phyloP scores from a whole-genome alignment of 2,113 vertebrate genomes.

The Daubentonia madagascariensis region DNA sequence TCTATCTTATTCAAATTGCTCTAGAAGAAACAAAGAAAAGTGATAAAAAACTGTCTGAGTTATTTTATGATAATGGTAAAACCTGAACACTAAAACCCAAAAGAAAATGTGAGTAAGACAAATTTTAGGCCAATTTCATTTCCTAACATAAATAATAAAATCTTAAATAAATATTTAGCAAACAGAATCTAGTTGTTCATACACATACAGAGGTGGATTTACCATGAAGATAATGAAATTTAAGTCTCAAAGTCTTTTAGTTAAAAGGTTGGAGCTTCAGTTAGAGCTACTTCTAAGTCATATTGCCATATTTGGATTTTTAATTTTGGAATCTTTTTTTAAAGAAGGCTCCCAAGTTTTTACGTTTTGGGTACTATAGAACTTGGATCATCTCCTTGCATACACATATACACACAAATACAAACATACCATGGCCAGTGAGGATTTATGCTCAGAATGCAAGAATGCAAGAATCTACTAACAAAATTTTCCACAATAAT shows the following conservation, averaged over 20 bases:
- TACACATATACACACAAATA: not conserved
- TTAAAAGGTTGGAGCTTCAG: not conserved
- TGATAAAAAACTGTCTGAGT: not conserved
- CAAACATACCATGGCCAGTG: not conserved
- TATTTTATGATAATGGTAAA: not conserved
- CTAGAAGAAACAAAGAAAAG: not conserved
- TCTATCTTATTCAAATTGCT: not conserved
- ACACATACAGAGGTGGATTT: not conserved
- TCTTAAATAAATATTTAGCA: not conserved
- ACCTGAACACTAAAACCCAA: not conserved
- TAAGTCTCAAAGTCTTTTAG: not conserved
- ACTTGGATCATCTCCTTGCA: not conserved
- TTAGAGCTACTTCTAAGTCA: not conserved
- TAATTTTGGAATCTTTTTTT: not conserved
- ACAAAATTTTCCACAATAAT: not conserved
- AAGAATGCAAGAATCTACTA: not conserved
- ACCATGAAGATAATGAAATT: not conserved
- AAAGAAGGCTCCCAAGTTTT: not conserved
- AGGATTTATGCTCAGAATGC: not conserved
- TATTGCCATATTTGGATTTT: not conserved
- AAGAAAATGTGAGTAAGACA: not conserved
- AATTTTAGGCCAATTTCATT: not conserved
- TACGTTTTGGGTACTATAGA: not conserved
- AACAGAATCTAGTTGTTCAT: not conserved
- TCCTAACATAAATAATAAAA: not conserved